A percentile compares a stretch with the other conserved stretches of the same genome.
These are phyloP conservation scores for Ochotona princeps DNA, from an alignment of 2,113 vertebrate species.

Conservation along the genomic window DNA sequence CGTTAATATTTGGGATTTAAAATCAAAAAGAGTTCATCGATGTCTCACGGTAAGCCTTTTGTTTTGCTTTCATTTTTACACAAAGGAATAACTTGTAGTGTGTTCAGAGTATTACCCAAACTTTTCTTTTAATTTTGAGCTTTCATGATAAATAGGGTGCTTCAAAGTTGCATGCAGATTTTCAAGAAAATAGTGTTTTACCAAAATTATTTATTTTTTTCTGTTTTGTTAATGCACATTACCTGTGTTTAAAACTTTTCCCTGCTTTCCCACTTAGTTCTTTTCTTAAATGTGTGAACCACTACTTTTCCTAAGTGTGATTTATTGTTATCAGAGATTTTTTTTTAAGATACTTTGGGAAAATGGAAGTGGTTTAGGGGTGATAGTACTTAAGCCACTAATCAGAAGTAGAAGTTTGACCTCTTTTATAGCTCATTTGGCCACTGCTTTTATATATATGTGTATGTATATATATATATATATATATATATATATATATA, in stretches of 20 bases:
- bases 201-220: background rate
- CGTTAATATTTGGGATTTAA: conserved; percentile 98
- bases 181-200: background rate
- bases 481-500: no score
- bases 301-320: background rate
- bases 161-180: conserved; percentile 38
- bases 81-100: background rate
- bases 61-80: background rate
- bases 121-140: conserved; percentile 40
- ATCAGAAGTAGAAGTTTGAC: background rate
- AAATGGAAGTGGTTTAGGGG: background rate
- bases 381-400: background rate
- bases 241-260: conserved; percentile 14
- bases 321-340: conserved; percentile 2
- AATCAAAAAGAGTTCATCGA: conserved; percentile 92
- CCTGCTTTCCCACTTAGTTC: background rate
- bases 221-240: background rate
- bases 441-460: background rate
- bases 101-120: conserved; percentile 37
- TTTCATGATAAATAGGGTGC: conserved; percentile 51
- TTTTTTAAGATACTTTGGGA: background rate
- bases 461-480: no score
- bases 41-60: conserved; percentile 90
- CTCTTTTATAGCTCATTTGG: background rate
- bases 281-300: background rate